phyloP scores from a whole-genome alignment of 2,113 vertebrate species.

The Salvator merianae region DNA sequence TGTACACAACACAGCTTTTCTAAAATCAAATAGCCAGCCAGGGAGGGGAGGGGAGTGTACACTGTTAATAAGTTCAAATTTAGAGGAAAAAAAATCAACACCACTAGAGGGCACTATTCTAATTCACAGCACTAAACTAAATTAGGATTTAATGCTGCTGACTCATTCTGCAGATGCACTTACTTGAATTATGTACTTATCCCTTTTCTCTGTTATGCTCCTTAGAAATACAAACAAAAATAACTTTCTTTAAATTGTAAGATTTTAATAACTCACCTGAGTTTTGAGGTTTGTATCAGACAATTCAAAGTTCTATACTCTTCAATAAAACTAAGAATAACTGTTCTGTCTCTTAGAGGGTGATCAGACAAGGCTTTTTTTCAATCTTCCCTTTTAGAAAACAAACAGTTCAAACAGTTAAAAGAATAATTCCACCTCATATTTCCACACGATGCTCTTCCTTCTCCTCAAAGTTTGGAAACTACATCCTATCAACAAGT shows the following conservation, averaged over 20 bases:
- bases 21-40: constrained; percentile 7
- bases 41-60: neutral
- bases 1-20: constrained; percentile 8
- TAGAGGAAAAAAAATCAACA: neutral
- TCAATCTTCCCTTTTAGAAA: too few species aligned
- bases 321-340: neutral
- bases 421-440: too few species aligned
- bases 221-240: neutral
- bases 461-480: too few species aligned
- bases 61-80: constrained; percentile 1
- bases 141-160: neutral
- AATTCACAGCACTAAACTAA: neutral
- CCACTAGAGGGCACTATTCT: neutral
- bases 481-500: too few species aligned
- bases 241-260: too few species aligned
- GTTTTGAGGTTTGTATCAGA: neutral
- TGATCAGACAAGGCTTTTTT: too few species aligned
- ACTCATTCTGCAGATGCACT: neutral
- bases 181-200: neutral
- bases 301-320: neutral
- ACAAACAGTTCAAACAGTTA: too few species aligned
- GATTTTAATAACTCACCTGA: neutral
- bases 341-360: neutral
- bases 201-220: neutral
- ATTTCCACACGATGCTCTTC: too few species aligned